Base-by-base conservation (phyloP, 53 echinoderm and acorn worm species). In the Antedon mediterranea region DNA sequence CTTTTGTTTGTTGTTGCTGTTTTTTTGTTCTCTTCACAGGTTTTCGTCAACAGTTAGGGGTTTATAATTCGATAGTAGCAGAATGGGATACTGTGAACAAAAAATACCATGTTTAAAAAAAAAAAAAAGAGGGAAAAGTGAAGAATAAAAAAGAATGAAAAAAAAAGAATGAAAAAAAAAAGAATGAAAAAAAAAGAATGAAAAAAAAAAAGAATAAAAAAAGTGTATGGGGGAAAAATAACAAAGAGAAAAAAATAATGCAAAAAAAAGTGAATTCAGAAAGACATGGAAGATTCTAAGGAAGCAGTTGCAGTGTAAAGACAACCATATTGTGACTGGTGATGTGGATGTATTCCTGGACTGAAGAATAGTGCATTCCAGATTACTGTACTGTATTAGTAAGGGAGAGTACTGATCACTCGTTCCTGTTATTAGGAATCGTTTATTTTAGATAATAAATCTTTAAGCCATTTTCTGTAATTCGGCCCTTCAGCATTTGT, bases 91-190 rank as follows among this genome's bases (percentile, higher is more conserved):
- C n/a, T 28, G 37, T 30, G 28, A 30, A 71, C 43, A 74, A 72
- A 41, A 41, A 41, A 41, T 41, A 13, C 41, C 41, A 7, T 41
- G 13, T 41, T 41, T 13, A 30, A 71, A 31, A 74, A 78, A 74
- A 78, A 74, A 78, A 74, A 78, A 78, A 34, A 78, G 74, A 57
- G 32, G 23, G 33, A 73, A 43, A 79, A 79, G 57, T 44, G 43
- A 30, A 77, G 32, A 78, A 82, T 78, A 83, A 82, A 87, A 72
- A 71, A 30, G 37, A 34, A 83, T 34, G 31, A 33, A 80, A 77
- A 76, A 87, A 71, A 87, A 32, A 33, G 31, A n/a, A 76, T 75
- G 43, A 31, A 79, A 80, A 29, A 77, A 77, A 71, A 71, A 44
- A 29, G 72, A 77, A 83, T 78, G 71, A 31, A 32, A 41, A n/a